phyloP scores from a whole-genome alignment of 1,140 invertebrate genomes.

The Berghia stephanieae region DNA sequence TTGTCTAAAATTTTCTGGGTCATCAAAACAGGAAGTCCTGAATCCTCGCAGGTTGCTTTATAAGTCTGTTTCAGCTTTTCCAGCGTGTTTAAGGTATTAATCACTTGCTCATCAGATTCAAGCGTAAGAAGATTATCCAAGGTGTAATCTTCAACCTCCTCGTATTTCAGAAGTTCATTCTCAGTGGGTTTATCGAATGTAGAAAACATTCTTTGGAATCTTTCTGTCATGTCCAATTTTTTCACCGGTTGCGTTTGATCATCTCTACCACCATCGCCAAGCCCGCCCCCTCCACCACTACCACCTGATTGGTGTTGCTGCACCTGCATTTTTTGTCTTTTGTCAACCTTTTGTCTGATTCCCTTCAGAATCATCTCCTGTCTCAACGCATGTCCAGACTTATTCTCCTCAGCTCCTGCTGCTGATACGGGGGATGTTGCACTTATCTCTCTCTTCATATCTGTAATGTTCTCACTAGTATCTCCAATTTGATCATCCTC shows the following conservation, averaged over 20 bases:
- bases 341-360: constrained; percentile 41
- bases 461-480: background rate
- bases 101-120: constrained; percentile 4
- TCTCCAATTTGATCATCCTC: constrained; percentile 4
- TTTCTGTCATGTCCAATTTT: constrained; percentile 20
- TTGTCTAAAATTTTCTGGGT: constrained; percentile 17
- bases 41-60: background rate
- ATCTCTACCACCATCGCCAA: no score
- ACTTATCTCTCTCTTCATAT: background rate
- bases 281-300: no score
- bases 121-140: background rate
- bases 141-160: background rate
- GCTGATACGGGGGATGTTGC: no score
- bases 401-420: background rate
- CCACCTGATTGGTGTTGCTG: no score
- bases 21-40: constrained; percentile 25
- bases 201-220: constrained; percentile 14
- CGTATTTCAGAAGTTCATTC: constrained; percentile 24
- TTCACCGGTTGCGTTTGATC: constrained; percentile 31
- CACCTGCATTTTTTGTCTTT: constrained; percentile 32
- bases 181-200: constrained; percentile 28
- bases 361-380: constrained; percentile 36
- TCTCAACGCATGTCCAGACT: constrained; percentile 14
- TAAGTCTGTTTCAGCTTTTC: constrained; percentile 16
- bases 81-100: background rate